Base-by-base conservation (phyloP, 2,797 vertebrate genomes). In the Liparis tanakae region DNA sequence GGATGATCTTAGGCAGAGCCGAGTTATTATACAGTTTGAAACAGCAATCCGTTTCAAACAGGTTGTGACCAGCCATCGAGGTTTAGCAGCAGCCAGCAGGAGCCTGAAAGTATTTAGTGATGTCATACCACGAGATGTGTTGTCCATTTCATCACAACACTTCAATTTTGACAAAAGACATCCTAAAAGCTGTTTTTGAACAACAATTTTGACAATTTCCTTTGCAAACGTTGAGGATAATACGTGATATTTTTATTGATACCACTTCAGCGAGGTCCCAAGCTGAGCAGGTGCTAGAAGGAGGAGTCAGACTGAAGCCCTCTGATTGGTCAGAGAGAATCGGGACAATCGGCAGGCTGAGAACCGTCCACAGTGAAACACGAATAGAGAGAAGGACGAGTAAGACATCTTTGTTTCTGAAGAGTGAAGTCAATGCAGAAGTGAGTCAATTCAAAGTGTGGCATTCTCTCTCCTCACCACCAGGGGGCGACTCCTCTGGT, bases 1-100 rank as follows among this genome's bases (percentile, higher is more conserved):
- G n/a, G n/a, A n/a, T n/a, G n/a, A n/a, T n/a, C n/a, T 34, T 5
- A 55, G 33, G 15, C 20, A 67, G 22, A 15, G 33, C 15, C 10
- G 51, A 44, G 36, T 48, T 20, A 25, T 50, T 7, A 33, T 7
- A 64, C 25, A 55, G 65, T 54, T 58, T 44, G 60, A 55, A 62
- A 66, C 20, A 54, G 5, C 15, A 36, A 10, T 43, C 10, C 0
- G 1, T 39, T 55, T 56, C 3, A 34, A 54, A 57, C 5, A 0
- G 10, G 14, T 48, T 18, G 10, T 44, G 50, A 66, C 25, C 43
- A 51, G 39, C 34, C 13, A 10, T 44, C 2, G 3, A 44, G 43
- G 44, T 48, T 15, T 0, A 25, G 48, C 15, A 18, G 22, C 57
- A 46, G 8, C 8, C 44, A 58, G 18, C 7, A 3, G 8, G 10